Base-by-base conservation (phyloP, 92 coral and sea anemone genomes). In the Siderastrea siderea region DNA sequence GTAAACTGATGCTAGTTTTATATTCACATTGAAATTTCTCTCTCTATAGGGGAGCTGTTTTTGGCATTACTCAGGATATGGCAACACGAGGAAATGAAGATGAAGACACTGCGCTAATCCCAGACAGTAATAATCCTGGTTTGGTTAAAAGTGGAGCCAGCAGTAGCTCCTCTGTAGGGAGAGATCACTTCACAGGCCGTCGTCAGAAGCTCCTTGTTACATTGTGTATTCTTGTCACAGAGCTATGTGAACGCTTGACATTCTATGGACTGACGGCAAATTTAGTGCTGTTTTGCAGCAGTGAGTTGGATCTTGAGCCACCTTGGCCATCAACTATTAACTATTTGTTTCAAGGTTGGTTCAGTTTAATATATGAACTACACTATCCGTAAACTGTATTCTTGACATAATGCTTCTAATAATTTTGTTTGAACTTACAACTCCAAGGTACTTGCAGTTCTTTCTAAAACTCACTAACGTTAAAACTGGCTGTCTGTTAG, bases 181-280 rank as follows among this genome's bases (percentile, higher is more conserved):
- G 61, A 9, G 43, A 47, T 50, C 70, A 52, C 49, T 59, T 6
- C 16, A 61, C 55, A 52, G 80, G 80, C 3, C 80, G 47, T 48
- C 44, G 87, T 1, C 73, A 7, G 43, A 93, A 77, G 76, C 68
- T 88, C 57, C 86, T 67, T 51, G 98, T 93, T 55, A 88, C 92
- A 7, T 54, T 92, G n/a, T 95, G 98, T 66, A 93, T 97, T 74
- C 93, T 97, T 79, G 63, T 97, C 11, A 97, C 98, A 5, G 99
- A 95, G 88, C 68, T 97, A 1, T 97, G 99, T 82, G 99, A 97
- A 68, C 83, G 97, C 44, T 69, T 97, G 43, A 95, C 99, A 2
- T 97, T 86, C 75, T 95, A 97, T 94, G 99, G 98, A 6, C 57
- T 97, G 60, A 90, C 90, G 4, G 97, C 94, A 53, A 97, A 97